Percentiles rank a stretch among this genome's conserved stretches.
phyloP scores from a whole-genome alignment of 2,888 invertebrate species.

The Megamerina dolium region DNA sequence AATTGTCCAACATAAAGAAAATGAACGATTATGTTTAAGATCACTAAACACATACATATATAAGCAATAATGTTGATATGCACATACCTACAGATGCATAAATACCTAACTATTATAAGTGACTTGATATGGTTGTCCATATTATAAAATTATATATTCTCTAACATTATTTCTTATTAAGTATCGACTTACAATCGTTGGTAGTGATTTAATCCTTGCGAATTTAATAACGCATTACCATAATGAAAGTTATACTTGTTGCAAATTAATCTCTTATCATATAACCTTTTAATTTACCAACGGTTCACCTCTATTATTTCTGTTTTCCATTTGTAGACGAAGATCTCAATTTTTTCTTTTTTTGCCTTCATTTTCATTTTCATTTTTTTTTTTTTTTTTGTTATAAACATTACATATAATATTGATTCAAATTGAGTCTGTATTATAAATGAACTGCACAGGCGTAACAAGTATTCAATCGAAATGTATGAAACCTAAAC shows the following conservation, averaged over 20 bases:
- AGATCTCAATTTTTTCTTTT: constrained; percentile 6
- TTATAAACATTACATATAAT: too few species aligned
- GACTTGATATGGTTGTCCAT: too few species aligned
- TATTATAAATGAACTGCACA: too few species aligned
- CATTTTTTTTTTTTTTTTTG: neutral
- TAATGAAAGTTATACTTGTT: too few species aligned
- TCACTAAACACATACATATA: too few species aligned
- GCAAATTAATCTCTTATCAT: constrained; percentile 9
- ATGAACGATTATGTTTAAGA: constrained; percentile 28
- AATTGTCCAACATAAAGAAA: constrained; percentile 27
- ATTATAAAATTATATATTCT: too few species aligned
- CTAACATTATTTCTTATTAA: too few species aligned
- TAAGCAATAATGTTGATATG: neutral
- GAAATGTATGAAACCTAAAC: neutral
- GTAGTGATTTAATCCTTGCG: too few species aligned
- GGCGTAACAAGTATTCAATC: neutral
- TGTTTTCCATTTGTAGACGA: constrained; percentile 6
- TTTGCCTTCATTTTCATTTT: neutral
- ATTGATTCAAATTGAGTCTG: too few species aligned
- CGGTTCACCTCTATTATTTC: constrained; percentile 7
- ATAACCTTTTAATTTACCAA: constrained; percentile 6
- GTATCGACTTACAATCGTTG: too few species aligned
- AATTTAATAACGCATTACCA: too few species aligned
- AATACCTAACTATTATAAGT: constrained; percentile 11
- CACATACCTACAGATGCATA: constrained; percentile 2